Base-by-base conservation (phyloP, 2,888 invertebrate genomes). In the Agriotes lineatus region DNA sequence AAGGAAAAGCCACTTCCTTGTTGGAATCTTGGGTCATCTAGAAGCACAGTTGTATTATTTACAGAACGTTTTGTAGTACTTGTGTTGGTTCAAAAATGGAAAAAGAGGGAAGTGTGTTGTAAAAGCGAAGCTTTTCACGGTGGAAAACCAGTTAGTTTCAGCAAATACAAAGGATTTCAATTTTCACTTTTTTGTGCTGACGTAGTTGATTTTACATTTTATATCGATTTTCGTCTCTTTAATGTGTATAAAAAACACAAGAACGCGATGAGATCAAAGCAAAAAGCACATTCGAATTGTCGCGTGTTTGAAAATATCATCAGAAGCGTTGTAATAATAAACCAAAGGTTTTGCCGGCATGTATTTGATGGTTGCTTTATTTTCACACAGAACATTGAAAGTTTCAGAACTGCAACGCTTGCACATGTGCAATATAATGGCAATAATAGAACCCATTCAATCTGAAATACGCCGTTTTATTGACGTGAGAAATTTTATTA, bases 401-500 rank as follows among this genome's bases (percentile, higher is more conserved):
- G 45, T 45, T 52, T 30, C 25, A 0, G 10, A 33, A 30, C 33
- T 52, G 52, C 52, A 33, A 18, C 33, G 52, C 52, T 33, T 52
- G 52, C 52, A 52, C 52, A 52, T 52, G 52, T 52, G 52, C 52
- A 52, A 52, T 25, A 52, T 52, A 52, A 52, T 33, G 52, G 52
- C 33, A 30, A 33, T 16, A 52, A 52, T 14, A 33, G 52, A 52
- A 52, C 33, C 20, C 33, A 7, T 52, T 33, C 33, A 33, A 52
- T 52, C 30, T 52, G 25, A 30, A 30, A 22, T 45, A 52, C 52
- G n/a, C 18, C 30, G 33, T 18, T 52, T 52, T 52, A 52, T 52
- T 52, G 52, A 52, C 22, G n/a, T n/a, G 30, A 33, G 9, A 33
- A 30, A 22, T 20, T 48, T 48, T 48, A 25, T 25, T 25, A 25